Percentiles rank a stretch among this genome's conserved stretches.
These are phyloP conservation scores for Rhabdophis nuchalis DNA, from an alignment of 2,797 vertebrate genomes.

Conservation along the genomic window DNA sequence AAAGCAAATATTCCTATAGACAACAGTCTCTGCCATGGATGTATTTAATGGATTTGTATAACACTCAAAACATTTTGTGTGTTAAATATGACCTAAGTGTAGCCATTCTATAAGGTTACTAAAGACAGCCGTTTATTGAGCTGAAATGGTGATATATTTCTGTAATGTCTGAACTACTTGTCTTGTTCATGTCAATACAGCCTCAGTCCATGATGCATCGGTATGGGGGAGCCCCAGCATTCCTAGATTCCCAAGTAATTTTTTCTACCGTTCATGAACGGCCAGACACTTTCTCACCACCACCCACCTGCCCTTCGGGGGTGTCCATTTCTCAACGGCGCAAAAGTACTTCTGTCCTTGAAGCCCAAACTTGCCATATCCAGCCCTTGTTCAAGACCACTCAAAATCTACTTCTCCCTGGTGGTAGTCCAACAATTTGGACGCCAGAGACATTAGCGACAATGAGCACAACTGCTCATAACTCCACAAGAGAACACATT, in stretches of 20 bases:
- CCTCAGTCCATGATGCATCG: constrained; percentile 87
- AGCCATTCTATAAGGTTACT: constrained; percentile 68
- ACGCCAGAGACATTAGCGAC: constrained; percentile 76
- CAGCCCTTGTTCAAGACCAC: constrained; percentile 87
- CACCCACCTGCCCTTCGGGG: constrained; percentile 85
- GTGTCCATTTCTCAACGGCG: constrained; percentile 88
- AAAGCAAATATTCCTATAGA: constrained; percentile 61
- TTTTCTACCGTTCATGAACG: constrained; percentile 91
- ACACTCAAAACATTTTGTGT: constrained; percentile 67
- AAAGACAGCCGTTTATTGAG: constrained; percentile 68
- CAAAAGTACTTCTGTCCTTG: constrained; percentile 97
- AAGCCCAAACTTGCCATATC: constrained; percentile 91
- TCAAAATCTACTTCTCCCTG: constrained; percentile 83
- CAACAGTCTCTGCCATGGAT: constrained; percentile 64
- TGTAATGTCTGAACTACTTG: constrained; percentile 85
- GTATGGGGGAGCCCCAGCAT: constrained; percentile 83
- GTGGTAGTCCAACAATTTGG: constrained; percentile 76
- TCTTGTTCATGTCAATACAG: constrained; percentile 94
- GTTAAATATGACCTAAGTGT: constrained; percentile 68
- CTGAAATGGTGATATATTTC: constrained; percentile 76
- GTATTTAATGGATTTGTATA: constrained; percentile 77
- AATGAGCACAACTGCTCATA: constrained; percentile 70
- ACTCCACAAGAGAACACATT: constrained; percentile 79
- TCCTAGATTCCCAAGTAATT: constrained; percentile 87
- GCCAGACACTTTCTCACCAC: constrained; percentile 94